phyloP scores from a whole-genome alignment of 2,888 invertebrate species.

The Cataglyphis albicans region DNA sequence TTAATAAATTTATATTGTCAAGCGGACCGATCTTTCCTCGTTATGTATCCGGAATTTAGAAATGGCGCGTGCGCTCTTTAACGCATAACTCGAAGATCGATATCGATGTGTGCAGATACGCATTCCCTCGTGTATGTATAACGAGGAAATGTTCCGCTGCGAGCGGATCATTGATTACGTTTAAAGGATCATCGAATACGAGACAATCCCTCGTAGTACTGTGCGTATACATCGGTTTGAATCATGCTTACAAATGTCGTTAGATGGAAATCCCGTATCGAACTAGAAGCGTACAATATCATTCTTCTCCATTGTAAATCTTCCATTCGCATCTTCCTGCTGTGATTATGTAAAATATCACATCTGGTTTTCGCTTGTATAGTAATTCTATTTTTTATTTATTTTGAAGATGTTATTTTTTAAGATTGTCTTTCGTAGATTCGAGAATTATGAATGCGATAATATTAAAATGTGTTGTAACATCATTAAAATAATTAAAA shows the following conservation, averaged over 20 bases:
- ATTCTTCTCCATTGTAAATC: background rate
- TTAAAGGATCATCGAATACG: constrained; percentile 72
- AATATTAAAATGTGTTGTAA: constrained; percentile 3
- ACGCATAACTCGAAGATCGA: constrained; percentile 50
- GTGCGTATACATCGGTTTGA: constrained; percentile 70
- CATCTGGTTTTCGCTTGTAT: background rate
- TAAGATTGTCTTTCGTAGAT: background rate
- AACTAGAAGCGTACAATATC: background rate
- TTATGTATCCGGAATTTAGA: background rate
- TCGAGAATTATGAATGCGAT: background rate
- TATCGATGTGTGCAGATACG: constrained; percentile 58
- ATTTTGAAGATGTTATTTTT: background rate
- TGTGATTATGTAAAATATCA: background rate
- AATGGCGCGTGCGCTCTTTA: constrained; percentile 41
- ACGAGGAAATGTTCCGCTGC: constrained; percentile 62
- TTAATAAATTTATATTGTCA: background rate
- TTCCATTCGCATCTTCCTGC: background rate
- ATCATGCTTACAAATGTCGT: constrained; percentile 68
- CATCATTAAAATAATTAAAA: no score
- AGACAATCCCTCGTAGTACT: constrained; percentile 45
- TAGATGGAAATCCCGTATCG: background rate
- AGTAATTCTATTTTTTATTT: background rate
- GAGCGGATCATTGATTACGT: constrained; percentile 72
- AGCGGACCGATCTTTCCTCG: background rate
- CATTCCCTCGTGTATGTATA: constrained; percentile 52